Evolutionary conservation across 2,888 invertebrate species (phyloP).

Genomic region (Diadromus collaris): DNA sequence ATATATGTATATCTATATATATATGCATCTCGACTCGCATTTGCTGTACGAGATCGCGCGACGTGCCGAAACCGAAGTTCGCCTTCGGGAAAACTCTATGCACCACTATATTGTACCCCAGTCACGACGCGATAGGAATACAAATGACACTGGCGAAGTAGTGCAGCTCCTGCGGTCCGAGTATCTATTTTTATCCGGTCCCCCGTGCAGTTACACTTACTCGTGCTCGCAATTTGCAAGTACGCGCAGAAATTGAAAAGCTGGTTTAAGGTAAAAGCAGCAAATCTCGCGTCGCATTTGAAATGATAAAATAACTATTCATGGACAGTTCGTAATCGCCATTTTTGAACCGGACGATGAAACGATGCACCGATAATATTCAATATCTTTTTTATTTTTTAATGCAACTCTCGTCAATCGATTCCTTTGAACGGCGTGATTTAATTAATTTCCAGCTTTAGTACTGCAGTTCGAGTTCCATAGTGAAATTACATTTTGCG

Average conservation of each 20-base stretch:
- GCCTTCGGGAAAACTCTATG: constrained; percentile 54
- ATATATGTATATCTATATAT: constrained; percentile 20
- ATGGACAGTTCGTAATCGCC: neutral
- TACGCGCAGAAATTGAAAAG: constrained; percentile 13
- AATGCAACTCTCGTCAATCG: neutral
- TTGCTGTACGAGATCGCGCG: constrained; percentile 44
- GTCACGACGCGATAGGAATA: constrained; percentile 53
- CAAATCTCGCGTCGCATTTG: neutral
- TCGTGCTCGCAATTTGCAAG: constrained; percentile 30
- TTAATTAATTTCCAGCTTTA: neutral
- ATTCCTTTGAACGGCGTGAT: neutral
- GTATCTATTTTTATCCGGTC: constrained; percentile 26
- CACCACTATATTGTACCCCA: constrained; percentile 23
- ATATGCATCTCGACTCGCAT: neutral
- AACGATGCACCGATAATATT: neutral
- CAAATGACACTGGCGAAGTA: constrained; percentile 36
- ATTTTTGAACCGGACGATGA: neutral
- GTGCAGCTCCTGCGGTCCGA: constrained; percentile 10
- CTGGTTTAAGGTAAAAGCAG: neutral
- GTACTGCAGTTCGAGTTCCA: too few relatives aligned
- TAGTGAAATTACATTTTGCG: neutral
- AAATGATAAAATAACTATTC: neutral
- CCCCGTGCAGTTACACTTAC: neutral
- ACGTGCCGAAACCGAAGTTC: constrained; percentile 53
- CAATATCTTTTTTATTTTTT: too few relatives aligned